These are phyloP conservation scores for Acronicta leporina DNA, from an alignment of 2,888 invertebrate genomes.

Conservation along the genomic window DNA sequence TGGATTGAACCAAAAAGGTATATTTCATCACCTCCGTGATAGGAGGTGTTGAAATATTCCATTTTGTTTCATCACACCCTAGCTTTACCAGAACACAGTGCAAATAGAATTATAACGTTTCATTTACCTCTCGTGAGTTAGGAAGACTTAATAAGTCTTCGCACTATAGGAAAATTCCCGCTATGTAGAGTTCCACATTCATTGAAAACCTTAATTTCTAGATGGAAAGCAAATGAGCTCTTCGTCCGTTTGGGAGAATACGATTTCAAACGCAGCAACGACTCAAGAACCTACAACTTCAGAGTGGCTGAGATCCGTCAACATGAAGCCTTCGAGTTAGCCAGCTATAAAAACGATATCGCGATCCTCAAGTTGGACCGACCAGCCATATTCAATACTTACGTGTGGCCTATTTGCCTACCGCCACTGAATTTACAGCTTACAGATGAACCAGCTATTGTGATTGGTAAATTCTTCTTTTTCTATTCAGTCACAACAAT, in stretches of 20 bases:
- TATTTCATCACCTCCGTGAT: neutral
- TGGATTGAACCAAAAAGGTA: neutral
- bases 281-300: constrained; percentile 92
- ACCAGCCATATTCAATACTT: constrained; percentile 92
- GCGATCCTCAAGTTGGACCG: constrained; percentile 92
- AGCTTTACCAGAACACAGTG: too few relatives aligned
- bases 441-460: constrained; percentile 90
- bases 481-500: too few relatives aligned
- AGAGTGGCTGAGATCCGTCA: constrained; percentile 90
- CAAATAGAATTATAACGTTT: too few relatives aligned
- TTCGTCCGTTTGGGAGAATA: constrained; percentile 94
- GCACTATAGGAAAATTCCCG: too few relatives aligned
- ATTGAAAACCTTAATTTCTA: constrained; percentile 59
- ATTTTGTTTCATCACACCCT: too few relatives aligned
- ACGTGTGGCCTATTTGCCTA: constrained; percentile 95
- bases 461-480: constrained; percentile 87
- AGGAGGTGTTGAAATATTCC: too few relatives aligned
- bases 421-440: constrained; percentile 91
- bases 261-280: constrained; percentile 91
- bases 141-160: too few relatives aligned
- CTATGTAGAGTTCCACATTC: neutral
- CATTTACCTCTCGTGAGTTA: too few relatives aligned
- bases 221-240: constrained; percentile 90
- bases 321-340: constrained; percentile 91
- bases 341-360: constrained; percentile 93